Conservation (phyloP, 1,140 invertebrate genomes). For the Amphibalanus amphitrite region DNA sequence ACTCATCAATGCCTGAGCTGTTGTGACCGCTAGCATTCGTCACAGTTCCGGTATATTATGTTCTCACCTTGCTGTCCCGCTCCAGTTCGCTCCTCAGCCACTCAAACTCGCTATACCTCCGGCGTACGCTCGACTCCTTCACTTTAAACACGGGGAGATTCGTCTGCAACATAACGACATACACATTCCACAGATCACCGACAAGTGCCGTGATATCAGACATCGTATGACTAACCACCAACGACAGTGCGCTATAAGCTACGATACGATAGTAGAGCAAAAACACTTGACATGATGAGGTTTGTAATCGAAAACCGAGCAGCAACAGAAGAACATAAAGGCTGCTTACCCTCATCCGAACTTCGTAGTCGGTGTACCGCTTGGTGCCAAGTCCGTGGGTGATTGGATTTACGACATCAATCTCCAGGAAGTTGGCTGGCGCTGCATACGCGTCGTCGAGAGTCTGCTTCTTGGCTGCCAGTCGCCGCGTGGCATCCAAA, state of each 20-base stretch:
- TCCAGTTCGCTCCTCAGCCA: constrained; percentile 98
- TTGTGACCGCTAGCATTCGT: too few species aligned
- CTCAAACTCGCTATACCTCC: constrained; percentile 99
- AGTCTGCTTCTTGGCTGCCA: constrained; percentile 85
- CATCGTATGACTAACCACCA: too few species aligned
- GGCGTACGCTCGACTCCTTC: constrained; percentile 92
- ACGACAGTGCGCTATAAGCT: too few species aligned
- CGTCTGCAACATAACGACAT: constrained; percentile 56
- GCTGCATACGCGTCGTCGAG: constrained; percentile 98
- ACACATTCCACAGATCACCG: background rate
- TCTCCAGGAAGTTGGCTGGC: constrained; percentile 98
- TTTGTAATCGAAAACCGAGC: too few species aligned
- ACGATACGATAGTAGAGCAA: too few species aligned
- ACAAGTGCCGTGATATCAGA: too few species aligned
- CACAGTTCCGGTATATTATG: too few species aligned
- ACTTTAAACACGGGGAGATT: constrained; percentile 99
- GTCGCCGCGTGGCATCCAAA: constrained; percentile 18
- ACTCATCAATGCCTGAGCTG: too few species aligned
- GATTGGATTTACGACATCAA: constrained; percentile 95
- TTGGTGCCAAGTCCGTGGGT: constrained; percentile 95
- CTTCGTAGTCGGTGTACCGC: constrained; percentile 98
- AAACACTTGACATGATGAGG: too few species aligned
- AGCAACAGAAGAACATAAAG: constrained; percentile 5
- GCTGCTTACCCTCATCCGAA: constrained; percentile 88
- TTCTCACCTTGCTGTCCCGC: constrained; percentile 89